Percentiles rank a stretch among this genome's conserved stretches.
Evolutionary conservation across 2,888 invertebrate genomes (phyloP).

Genomic region (Eupithecia inturbata): DNA sequence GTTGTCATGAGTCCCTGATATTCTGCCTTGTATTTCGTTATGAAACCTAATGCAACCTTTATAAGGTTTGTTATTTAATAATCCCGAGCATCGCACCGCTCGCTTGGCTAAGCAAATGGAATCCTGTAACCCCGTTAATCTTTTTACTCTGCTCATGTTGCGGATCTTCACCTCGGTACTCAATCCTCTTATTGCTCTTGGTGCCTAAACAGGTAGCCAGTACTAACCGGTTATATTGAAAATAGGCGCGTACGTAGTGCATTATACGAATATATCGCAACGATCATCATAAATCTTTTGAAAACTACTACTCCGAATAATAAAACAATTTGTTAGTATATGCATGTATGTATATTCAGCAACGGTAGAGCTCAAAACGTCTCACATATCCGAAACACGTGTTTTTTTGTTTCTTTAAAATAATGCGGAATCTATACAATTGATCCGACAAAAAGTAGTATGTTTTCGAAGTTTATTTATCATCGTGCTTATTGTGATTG

Average conservation of each 20-base stretch:
- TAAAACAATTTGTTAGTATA: slow-evolving; percentile 5
- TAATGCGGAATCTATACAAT: slow-evolving; percentile 1
- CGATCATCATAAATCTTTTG: slow-evolving; percentile 26
- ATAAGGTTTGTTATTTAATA: slow-evolving; percentile 24
- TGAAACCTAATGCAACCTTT: slow-evolving; percentile 11
- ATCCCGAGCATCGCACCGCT: slow-evolving; percentile 30
- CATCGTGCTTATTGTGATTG: slow-evolving; percentile 32
- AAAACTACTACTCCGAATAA: background rate
- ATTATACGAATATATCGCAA: slow-evolving; percentile 35
- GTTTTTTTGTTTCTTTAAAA: background rate
- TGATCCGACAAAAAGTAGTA: slow-evolving; percentile 11
- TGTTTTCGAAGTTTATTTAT: slow-evolving; percentile 33
- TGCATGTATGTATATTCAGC: background rate
- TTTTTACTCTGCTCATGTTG: slow-evolving; percentile 68
- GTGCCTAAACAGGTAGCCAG: slow-evolving; percentile 50
- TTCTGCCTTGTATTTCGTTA: slow-evolving; percentile 6
- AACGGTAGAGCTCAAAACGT: background rate
- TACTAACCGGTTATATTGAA: slow-evolving; percentile 55
- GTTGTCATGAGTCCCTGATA: background rate
- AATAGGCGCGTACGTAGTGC: slow-evolving; percentile 42
- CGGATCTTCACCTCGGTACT: slow-evolving; percentile 66
- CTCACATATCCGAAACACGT: slow-evolving; percentile 6
- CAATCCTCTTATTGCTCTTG: slow-evolving; percentile 57
- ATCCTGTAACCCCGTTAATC: slow-evolving; percentile 74
- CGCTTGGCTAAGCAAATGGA: slow-evolving; percentile 51